phyloP scores from a whole-genome alignment of 1,140 invertebrate genomes.

The Trichonephila clavata region DNA sequence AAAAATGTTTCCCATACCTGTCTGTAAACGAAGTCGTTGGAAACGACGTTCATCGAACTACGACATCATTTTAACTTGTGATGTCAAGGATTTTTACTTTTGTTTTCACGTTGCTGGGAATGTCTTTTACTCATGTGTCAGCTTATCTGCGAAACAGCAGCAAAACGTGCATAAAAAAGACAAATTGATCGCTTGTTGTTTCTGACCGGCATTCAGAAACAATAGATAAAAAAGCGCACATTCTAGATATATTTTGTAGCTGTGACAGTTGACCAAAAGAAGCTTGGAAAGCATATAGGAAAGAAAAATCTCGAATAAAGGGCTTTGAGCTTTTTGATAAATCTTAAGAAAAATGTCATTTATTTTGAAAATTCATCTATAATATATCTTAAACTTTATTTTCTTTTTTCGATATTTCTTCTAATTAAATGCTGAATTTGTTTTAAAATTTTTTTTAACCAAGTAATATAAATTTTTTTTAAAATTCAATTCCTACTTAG shows the following conservation, averaged over 20 bases:
- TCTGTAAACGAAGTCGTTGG: conserved; percentile 19
- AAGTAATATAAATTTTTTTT: too few species aligned
- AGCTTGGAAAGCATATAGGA: neutral
- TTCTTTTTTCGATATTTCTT: too few species aligned
- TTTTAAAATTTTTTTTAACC: too few species aligned
- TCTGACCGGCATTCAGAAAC: conserved; percentile 29
- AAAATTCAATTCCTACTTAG: too few species aligned
- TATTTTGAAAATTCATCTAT: too few species aligned
- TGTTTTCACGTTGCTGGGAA: conserved; percentile 8
- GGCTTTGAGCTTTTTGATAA: neutral
- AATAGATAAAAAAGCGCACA: conserved; percentile 10
- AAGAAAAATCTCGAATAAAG: neutral
- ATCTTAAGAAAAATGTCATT: neutral
- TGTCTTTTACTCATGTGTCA: conserved; percentile 45
- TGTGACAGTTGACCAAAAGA: conserved; percentile 35
- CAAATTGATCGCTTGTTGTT: conserved; percentile 53
- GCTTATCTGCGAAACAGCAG: conserved; percentile 41
- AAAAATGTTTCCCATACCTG: conserved; percentile 47
- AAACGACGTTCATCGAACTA: conserved; percentile 39
- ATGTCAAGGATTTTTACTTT: conserved; percentile 51
- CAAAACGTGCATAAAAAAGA: conserved; percentile 62
- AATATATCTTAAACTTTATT: too few species aligned
- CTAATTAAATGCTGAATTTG: too few species aligned
- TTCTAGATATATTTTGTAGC: conserved; percentile 27
- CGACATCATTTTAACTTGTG: conserved; percentile 53